These are phyloP conservation scores for Genyomyrus donnyi DNA, from an alignment of 2,113 vertebrate species.

Conservation along the genomic window DNA sequence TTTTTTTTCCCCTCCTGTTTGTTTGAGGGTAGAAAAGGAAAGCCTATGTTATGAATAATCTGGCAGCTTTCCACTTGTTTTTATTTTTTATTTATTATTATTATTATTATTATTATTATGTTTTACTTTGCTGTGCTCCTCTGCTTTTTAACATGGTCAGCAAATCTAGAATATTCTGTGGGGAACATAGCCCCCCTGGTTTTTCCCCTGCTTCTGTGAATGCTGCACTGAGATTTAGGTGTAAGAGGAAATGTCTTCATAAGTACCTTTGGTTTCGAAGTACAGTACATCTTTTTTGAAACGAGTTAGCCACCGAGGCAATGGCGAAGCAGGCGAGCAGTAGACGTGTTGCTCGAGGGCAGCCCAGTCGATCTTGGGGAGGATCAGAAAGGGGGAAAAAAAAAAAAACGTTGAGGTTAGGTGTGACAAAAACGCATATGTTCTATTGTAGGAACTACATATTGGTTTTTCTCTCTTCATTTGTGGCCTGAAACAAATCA, in stretches of 20 bases:
- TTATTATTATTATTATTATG: neutral
- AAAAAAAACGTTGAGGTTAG: neutral
- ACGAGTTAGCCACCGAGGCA: neutral
- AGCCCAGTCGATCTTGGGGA: neutral
- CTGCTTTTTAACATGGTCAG: neutral
- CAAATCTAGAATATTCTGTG: neutral
- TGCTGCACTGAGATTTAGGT: neutral
- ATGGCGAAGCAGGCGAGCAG: neutral
- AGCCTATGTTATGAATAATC: neutral
- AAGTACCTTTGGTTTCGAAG: neutral
- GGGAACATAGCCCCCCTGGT: neutral
- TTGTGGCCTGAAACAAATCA: conserved; percentile 16
- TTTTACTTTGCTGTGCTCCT: conserved; percentile 4
- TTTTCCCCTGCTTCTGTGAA: neutral
- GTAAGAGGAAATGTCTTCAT: neutral
- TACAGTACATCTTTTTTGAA: neutral
- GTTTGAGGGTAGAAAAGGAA: neutral
- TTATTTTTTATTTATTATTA: neutral
- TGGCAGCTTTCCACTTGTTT: conserved; percentile 6
- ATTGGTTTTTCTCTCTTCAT: conserved; percentile 13
- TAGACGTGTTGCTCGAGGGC: neutral
- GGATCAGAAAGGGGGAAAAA: neutral
- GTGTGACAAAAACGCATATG: conserved; percentile 7
- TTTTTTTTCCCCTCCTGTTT: neutral
- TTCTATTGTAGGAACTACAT: conserved; percentile 8